Evolutionary conservation across 1,140 invertebrate species (phyloP), one percentile per base, ranked within the genome.

Genomic region (Thereuonema tuberculata): DNA sequence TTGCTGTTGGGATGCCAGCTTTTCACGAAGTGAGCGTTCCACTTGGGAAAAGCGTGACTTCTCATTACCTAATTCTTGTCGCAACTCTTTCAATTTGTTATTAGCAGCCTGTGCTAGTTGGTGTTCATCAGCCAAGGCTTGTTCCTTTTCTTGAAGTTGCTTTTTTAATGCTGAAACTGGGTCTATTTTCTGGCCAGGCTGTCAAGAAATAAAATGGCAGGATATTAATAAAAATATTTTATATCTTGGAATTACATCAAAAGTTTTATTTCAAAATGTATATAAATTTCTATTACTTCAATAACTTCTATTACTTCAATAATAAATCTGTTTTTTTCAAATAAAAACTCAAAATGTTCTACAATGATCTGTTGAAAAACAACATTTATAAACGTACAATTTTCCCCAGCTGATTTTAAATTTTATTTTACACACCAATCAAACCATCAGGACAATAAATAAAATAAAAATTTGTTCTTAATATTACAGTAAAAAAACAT

Each of bases 111-210:
- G 64, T 0, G 81, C 80, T 0, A 82, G 80, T 68, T 86, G 82
- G 61, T 85, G 79, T 64, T 87, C 84, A 61, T 87, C 84, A 5
- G 76, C 69, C 1, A 89, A 70, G 3, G 80, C 77, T 64, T 85
- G 84, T 64, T 90, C 86, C 65, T 85, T 85, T 60, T 90, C 87
- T 9, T 84, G 83, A 1, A 93, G 73, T 70, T 93, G 89, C 63
- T 89, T 90, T 68, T 87, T 89, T 61, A 93, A 67, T 67, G 89
- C 85, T 56, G 86, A 82, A 26, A 89, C 78, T 0, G 87, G 87
- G 71, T 94, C 89, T 50, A 87, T 82, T 63, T 72, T 73, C 37
- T 85, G 83, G n/a, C 84, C 84, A 79, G 84, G 74, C 70, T 74
- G 64, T 46, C 61, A 68, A 58, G 66, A 57, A 62, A 37, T 61